Evolutionary conservation across 2,113 vertebrate genomes (phyloP), one percentile per base, ranked within the genome.

Genomic region (Ardeotis arabs): DNA sequence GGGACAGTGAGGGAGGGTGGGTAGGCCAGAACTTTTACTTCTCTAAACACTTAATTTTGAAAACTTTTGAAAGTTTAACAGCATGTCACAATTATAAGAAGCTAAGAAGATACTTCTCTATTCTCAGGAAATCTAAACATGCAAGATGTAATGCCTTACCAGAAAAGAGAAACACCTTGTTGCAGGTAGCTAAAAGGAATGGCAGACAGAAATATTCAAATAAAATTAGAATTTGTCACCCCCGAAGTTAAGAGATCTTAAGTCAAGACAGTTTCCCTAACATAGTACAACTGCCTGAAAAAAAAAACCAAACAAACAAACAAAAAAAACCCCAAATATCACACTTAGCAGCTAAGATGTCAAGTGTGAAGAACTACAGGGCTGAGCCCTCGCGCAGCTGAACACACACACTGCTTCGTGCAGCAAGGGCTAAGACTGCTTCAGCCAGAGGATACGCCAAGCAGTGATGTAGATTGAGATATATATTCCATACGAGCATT

Each of bases 381-480:
- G 41, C 47, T 53, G 60, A 94, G 59, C 60, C 66, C 37, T 12
- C 2, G 8, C 3, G 4, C 6, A 47, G 58, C 47, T 14, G n/a
- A 74, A 55, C 47, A 29, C 13, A 29, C 13, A 2, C 2, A 5
- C 25, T 44, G 73, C 63, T 64, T 27, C 0, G 2, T 23, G 72
- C 72, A 74, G 70, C 58, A 52, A 29, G 44, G 45, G 35, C 21
- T 6, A 58, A 14, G 75, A 41, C 28, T n/a, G 14, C 53, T 44
- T 29, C 59, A 18, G 25, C 3, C 44, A 60, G 64, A 74, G 23
- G 24, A 41, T 35, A 47, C 0, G 1, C 29, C 27, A 41, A 55
- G 28, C 18, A 59, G 1, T 1, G 20, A 44, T 9, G 47, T 1
- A 53, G 29, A 41, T 1, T 31, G 56, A 67, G 12, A 53, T 2